Conservation (phyloP, 2,797 vertebrate genomes). For the Xiphophorus birchmanni region DNA sequence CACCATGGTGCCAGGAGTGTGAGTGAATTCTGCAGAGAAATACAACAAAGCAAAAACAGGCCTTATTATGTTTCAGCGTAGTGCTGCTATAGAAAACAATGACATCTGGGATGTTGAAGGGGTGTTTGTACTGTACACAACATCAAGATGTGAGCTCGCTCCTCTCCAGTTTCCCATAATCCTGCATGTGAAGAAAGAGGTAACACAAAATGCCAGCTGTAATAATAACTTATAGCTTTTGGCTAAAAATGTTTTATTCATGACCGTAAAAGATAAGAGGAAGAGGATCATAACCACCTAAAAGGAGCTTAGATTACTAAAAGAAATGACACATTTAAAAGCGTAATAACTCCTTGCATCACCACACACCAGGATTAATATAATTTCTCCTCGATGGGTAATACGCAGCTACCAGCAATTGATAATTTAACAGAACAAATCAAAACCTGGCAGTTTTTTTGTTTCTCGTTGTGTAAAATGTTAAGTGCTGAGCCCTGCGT, state of each 20-base stretch:
- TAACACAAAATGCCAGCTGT: conserved; percentile 48
- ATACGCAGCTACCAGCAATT: conserved; percentile 30
- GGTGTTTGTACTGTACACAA: conserved; percentile 66
- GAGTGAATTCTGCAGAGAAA: conserved; percentile 72
- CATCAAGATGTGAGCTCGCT: conserved; percentile 50
- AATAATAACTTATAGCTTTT: conserved; percentile 43
- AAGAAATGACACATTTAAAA: conserved; percentile 30
- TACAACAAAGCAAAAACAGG: conserved; percentile 73
- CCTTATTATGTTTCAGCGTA: conserved; percentile 69
- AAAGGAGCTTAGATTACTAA: conserved; percentile 41
- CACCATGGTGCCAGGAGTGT: conserved; percentile 59
- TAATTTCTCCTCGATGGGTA: conserved; percentile 15
- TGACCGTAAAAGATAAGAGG: conserved; percentile 25
- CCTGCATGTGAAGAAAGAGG: conserved; percentile 22
- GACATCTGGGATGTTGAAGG: conserved; percentile 63
- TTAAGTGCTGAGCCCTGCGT: conserved; percentile 40
- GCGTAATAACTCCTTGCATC: conserved; percentile 21
- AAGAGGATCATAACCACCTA: conserved; percentile 37
- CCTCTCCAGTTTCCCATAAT: conserved; percentile 49
- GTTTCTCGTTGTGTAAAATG: conserved; percentile 43
- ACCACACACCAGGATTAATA: conserved; percentile 7
- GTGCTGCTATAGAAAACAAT: conserved; percentile 62
- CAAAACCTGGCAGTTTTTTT: conserved; percentile 21
- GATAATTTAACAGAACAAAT: conserved; percentile 46
- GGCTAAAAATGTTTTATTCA: conserved; percentile 42